Base-by-base conservation (phyloP, 2,888 invertebrate genomes). In the Bibio marci region DNA sequence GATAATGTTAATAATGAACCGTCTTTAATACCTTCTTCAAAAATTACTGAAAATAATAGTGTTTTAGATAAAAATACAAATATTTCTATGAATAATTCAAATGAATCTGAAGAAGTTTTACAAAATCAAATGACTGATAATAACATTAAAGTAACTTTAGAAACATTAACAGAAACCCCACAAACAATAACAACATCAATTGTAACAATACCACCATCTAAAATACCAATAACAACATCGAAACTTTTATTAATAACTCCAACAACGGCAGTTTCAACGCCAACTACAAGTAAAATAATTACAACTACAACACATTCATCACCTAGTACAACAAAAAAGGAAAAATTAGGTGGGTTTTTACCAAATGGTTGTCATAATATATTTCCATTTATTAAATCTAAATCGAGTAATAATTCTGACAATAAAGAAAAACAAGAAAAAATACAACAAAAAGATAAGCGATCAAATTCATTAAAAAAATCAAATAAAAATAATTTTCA, bases 341-440 rank as follows among this genome's bases (percentile, higher is more conserved):
- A 61, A 34, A 61, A 61, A 46, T 47, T 61, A n/a, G 58, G 56
- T 27, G 60, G 61, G 10, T 61, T 61, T 44, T 46, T 61, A 44
- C 61, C 60, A 38, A 61, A 61, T 41, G 59, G 60, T 40, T 61
- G 60, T 26, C 44, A 45, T 25, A 43, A 38, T 43, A 60, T 61
- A 45, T 61, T 61, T 47, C 60, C 60, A 44, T 55, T 60, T 36
- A 61, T 61, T 41, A 60, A 61, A 43, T 30, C 35, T 8, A 40
- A 40, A 30, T 30, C 22, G 2, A 32, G 31, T 32, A 22, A 22
- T 22, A 22, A 22, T 22, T 6, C 22, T 22, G 8, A 22, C 8
- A 22, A 22, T 22, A 22, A 22, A 22, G 22, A 22, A 8, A 22
- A 22, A 22, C 8, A 4, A 8, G 22, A 22, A 22, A 22, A 22